Evolutionary conservation across 2,888 invertebrate genomes (phyloP), one percentile per base, ranked within the genome.

Genomic region (Nycteola revayana): DNA sequence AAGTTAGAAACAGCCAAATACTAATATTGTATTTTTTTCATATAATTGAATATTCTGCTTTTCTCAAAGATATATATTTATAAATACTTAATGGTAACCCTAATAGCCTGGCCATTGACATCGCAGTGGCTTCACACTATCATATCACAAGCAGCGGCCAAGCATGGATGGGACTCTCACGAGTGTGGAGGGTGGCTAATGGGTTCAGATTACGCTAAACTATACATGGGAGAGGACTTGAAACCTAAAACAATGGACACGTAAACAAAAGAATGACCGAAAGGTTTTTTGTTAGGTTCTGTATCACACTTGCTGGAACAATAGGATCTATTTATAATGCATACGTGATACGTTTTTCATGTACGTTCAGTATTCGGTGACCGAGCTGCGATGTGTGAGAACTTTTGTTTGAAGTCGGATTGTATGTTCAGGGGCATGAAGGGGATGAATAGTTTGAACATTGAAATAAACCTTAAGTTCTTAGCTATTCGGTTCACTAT

Each of bases 191-290:
- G 37, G 51, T 49, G 39, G 28, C 40, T 38, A 35, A 48, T 40
- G 45, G 59, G 53, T 48, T 64, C 60, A 42, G 32, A 44, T 68
- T 66, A 64, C 67, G 50, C 49, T 55, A 60, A 60, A 42, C 49
- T 51, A n/a, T n/a, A 52, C 55, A 66, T 65, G 63, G 57, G 66
- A 66, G 56, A 47, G 48, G 49, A 50, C 42, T 39, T 52, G 25
- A 44, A 45, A 42, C 42, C 40, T 52, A 53, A 58, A 56, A 52
- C 52, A 48, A 52, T 56, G 30, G 42, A 31, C 25, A 32, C 10
- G 14, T 41, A 56, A 24, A 60, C 67, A 60, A 66, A 58, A 60
- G 53, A 59, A 52, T 58, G 51, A 50, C 60, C 57, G 41, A 53
- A 44, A 28, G 37, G 36, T 49, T 55, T 46, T 53, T 67, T 66